These are phyloP conservation scores for Anneissia japonica DNA, from an alignment of 35 echinoderm and acorn worm species.

Conservation along the genomic window DNA sequence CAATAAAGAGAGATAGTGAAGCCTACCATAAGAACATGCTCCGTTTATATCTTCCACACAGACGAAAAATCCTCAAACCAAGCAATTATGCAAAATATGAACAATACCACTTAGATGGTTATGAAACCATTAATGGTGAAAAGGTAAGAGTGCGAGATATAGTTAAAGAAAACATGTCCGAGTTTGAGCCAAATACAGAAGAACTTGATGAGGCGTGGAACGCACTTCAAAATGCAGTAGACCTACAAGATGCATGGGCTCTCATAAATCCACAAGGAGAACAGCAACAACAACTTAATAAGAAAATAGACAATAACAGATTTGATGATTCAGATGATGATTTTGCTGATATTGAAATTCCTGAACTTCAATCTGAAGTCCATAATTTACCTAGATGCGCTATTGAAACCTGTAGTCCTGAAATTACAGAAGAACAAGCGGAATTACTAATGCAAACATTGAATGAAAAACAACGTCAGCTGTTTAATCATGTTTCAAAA, in stretches of 20 bases:
- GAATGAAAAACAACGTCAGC: too few species aligned
- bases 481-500: neutral
- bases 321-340: neutral
- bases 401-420: neutral
- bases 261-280: constrained; percentile 8
- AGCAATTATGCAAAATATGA: neutral
- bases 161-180: neutral
- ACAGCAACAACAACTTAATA: neutral
- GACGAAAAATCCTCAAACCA: neutral
- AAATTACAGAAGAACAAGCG: neutral
- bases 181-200: constrained; percentile 7
- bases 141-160: too few species aligned
- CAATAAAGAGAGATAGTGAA: constrained; percentile 1
- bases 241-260: constrained; percentile 19
- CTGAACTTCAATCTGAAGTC: too few species aligned
- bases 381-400: neutral
- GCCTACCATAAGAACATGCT: neutral
- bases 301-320: neutral
- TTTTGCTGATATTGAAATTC: neutral
- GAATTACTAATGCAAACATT: neutral
- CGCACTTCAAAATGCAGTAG: neutral
- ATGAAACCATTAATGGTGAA: neutral
- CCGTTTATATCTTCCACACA: neutral
- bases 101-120: neutral
- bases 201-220: constrained; percentile 8